Evolutionary conservation across 2,113 vertebrate species (phyloP).

Genomic region (Chionomys nivalis): DNA sequence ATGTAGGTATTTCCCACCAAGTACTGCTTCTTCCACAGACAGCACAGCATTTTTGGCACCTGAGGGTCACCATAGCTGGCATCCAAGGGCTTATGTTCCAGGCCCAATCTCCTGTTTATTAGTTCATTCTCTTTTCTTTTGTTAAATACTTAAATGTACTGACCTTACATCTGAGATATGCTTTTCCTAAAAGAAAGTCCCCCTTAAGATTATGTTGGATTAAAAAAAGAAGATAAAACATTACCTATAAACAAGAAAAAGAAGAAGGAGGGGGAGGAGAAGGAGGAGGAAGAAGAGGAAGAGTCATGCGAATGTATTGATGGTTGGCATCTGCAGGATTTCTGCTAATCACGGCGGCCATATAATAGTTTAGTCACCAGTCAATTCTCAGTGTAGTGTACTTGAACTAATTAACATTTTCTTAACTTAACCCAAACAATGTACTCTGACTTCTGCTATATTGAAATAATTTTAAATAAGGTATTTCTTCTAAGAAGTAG

Average conservation of each 20-base stretch:
- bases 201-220: conserved; percentile 21
- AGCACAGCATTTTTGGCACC: conserved; percentile 70
- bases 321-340: neutral
- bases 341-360: neutral
- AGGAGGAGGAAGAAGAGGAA: neutral
- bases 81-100: neutral
- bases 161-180: conserved; percentile 54
- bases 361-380: neutral
- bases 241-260: neutral
- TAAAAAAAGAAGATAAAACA: neutral
- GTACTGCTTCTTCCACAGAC: conserved; percentile 77
- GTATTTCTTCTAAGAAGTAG: conserved; percentile 32
- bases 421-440: neutral
- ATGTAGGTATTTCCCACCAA: conserved; percentile 59
- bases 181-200: conserved; percentile 69
- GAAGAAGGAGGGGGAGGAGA: too few relatives aligned
- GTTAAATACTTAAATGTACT: conserved; percentile 63
- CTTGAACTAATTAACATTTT: conserved; percentile 22
- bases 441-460: neutral
- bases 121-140: conserved; percentile 57
- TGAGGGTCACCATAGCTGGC: conserved; percentile 1
- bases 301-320: conserved; percentile 13
- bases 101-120: conserved; percentile 41
- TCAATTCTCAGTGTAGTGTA: neutral
- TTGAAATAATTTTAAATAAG: conserved; percentile 52